A percentile compares a stretch with the other conserved stretches of the same genome.
These are phyloP conservation scores for Threskiornis aethiopicus DNA, from an alignment of 2,797 vertebrate genomes.

Conservation along the genomic window DNA sequence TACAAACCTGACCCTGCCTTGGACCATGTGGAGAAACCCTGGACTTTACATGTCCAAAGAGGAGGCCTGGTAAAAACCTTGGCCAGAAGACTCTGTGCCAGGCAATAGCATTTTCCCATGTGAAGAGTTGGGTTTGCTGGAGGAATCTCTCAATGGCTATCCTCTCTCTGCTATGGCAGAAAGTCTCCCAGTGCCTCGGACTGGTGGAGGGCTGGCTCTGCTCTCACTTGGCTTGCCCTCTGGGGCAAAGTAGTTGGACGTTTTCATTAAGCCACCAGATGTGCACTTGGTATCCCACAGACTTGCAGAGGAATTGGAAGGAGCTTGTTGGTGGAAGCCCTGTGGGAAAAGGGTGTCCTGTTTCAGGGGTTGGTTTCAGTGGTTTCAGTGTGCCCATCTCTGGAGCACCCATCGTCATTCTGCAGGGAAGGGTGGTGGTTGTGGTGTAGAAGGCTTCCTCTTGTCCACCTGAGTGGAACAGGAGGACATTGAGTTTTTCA, in stretches of 20 bases:
- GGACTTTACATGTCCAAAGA: background rate
- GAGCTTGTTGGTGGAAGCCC: background rate
- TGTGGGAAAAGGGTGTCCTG: background rate
- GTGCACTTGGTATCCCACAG: background rate
- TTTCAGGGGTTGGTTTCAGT: background rate
- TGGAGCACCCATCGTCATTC: background rate
- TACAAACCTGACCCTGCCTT: constrained; percentile 37
- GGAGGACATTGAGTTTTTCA: background rate
- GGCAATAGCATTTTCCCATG: background rate
- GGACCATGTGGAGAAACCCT: constrained; percentile 29
- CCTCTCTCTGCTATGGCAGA: constrained; percentile 29
- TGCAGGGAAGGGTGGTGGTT: background rate
- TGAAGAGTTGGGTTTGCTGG: constrained; percentile 22
- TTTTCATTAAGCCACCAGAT: background rate
- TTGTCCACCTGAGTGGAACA: background rate
- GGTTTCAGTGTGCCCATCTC: background rate
- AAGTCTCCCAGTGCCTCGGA: constrained; percentile 16
- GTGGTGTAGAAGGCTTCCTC: background rate
- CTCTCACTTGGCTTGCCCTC: background rate
- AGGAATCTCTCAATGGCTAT: background rate
- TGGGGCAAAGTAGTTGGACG: background rate
- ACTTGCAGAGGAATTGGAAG: background rate
- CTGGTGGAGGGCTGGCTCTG: background rate
- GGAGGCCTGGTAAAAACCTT: background rate
- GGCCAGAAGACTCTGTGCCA: constrained; percentile 21